phyloP scores from a whole-genome alignment of 2,113 vertebrate species.

The Takifugu bimaculatus region DNA sequence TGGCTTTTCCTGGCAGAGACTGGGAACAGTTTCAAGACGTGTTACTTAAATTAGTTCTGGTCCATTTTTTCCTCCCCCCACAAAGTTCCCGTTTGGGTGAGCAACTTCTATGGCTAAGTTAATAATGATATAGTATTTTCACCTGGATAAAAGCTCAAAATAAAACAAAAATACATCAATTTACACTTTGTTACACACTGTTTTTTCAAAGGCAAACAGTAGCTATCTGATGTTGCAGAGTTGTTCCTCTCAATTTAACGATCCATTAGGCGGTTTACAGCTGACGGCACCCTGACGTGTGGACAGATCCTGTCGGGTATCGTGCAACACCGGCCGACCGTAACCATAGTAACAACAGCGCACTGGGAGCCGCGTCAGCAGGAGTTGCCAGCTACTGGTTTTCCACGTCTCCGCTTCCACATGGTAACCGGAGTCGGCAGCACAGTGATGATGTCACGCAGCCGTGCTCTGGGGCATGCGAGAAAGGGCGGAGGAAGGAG shows the following conservation, averaged over 20 bases:
- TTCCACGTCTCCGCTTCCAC: conserved; percentile 70
- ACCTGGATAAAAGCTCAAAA: not conserved
- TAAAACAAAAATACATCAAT: too few species aligned
- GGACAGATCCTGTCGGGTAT: conserved; percentile 44
- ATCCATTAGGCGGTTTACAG: not conserved
- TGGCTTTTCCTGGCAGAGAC: not conserved
- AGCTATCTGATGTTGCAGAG: not conserved
- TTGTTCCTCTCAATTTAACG: not conserved
- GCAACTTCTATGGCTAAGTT: too few species aligned
- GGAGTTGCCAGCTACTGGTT: conserved; percentile 55
- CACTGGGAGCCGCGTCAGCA: conserved; percentile 43
- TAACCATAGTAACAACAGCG: conserved; percentile 36
- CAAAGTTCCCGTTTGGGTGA: too few species aligned
- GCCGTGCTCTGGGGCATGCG: conserved; percentile 7
- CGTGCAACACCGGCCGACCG: conserved; percentile 23
- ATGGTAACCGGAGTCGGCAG: conserved; percentile 46
- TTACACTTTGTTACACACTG: too few species aligned
- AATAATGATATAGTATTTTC: not conserved
- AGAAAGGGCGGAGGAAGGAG: not conserved
- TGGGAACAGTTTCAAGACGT: too few species aligned
- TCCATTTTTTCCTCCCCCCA: too few species aligned
- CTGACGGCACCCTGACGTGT: not conserved
- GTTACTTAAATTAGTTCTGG: too few species aligned
- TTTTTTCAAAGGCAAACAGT: not conserved
- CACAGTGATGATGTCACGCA: conserved; percentile 63